Evolutionary conservation across 2,113 vertebrate genomes (phyloP).

Genomic region (Grus americana): DNA sequence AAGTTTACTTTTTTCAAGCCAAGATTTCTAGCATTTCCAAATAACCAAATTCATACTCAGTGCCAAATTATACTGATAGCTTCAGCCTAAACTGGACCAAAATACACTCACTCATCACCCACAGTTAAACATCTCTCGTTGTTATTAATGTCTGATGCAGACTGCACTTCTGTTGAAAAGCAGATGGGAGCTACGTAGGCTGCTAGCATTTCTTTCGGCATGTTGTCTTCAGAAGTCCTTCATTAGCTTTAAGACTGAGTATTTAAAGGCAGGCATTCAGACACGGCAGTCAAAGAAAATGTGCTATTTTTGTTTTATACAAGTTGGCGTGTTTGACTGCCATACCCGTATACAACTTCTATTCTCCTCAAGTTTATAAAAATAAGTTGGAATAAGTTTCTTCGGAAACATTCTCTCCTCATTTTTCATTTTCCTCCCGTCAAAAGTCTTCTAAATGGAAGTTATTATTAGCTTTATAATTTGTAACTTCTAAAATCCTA

Average conservation of each 20-base stretch:
- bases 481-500: neutral
- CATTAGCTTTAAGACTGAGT: neutral
- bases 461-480: neutral
- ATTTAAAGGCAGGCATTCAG: neutral
- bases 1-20: neutral
- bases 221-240: neutral
- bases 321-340: neutral
- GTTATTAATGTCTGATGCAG: neutral
- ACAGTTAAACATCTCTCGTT: neutral
- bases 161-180: neutral
- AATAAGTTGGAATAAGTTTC: neutral
- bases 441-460: neutral
- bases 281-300: neutral
- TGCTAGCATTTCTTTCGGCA: neutral
- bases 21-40: neutral
- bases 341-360: neutral
- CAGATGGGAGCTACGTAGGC: constrained; percentile 17
- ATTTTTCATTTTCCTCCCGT: neutral
- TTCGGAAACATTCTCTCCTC: neutral
- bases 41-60: neutral
- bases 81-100: neutral
- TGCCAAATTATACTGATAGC: neutral
- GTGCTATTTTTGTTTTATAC: neutral
- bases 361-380: neutral
- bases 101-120: neutral